Conservation (phyloP, 2,888 invertebrate genomes). For the Brachylomia viminalis region DNA sequence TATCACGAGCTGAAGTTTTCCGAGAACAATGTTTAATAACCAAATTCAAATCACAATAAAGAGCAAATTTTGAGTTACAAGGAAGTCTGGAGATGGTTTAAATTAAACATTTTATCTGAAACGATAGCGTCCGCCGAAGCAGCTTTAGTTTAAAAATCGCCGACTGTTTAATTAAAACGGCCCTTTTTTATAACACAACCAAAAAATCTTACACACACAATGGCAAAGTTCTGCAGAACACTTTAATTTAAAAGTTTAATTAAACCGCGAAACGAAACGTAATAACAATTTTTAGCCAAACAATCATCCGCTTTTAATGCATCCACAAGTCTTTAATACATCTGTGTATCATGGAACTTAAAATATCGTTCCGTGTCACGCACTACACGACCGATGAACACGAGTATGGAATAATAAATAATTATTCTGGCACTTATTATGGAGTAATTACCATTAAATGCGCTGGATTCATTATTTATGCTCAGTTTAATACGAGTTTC, state of each 20-base stretch:
- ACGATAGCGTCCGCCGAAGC: conserved; percentile 35
- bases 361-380: conserved; percentile 79
- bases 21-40: conserved; percentile 3
- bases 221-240: conserved; percentile 23
- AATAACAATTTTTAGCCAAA: conserved; percentile 39
- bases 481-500: conserved; percentile 40
- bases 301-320: conserved; percentile 50
- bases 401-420: conserved; percentile 79
- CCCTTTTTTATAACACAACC: conserved; percentile 38
- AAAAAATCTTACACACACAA: conserved; percentile 49
- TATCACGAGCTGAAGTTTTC: conserved; percentile 7
- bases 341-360: conserved; percentile 69
- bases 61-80: conserved; percentile 24
- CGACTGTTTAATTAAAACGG: conserved; percentile 44
- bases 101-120: conserved; percentile 54
- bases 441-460: conserved; percentile 83
- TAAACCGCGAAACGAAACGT: conserved; percentile 50
- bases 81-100: conserved; percentile 27
- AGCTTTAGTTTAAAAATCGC: conserved; percentile 52
- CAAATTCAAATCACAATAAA: conserved; percentile 26
- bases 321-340: conserved; percentile 50
- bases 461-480: conserved; percentile 80
- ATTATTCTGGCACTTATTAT: conserved; percentile 83
- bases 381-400: conserved; percentile 72
- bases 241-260: conserved; percentile 54